Base-by-base conservation (phyloP, 1,140 invertebrate species). In the Cydia strobilella region DNA sequence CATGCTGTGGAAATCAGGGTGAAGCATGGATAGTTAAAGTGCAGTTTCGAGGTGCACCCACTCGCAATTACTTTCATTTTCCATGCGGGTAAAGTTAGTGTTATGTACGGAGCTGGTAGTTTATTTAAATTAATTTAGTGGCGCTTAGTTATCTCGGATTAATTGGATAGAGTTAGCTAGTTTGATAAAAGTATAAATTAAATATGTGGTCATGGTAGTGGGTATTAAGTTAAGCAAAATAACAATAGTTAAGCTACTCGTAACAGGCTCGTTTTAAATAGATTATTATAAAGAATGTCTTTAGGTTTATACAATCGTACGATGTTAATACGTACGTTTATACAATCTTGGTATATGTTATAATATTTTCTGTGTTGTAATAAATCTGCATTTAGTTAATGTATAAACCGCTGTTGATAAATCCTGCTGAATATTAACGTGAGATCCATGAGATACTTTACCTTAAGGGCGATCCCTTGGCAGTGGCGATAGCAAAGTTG, bases 401-500 rank as follows among this genome's bases (percentile, higher is more conserved):
- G 13, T 13, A 13, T 45, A 12, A 39, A 6, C 10, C 12, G 13
- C 12, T 45, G 12, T 45, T 13, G 42, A 45, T 45, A 13, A 15
- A 13, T 45, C 13, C 7, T 12, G 18, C 6, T 23, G 3, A 20
- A 31, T 6, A 31, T 31, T 9, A 12, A 23, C 45, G 3, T 48
- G 15, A 59, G 9, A 18, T 23, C 7, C 6, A 48, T 48, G 9
- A 59, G 9, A 23, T 59, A 59, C 54, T 23, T 12, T 94, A 98
- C 98, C 96, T 98, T 31, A 99, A 93, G 10, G 97, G 96, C 2
- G 98, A 99, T 75, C 97, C 97, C 63, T 98, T 94, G 1, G 98
- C 96, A 25, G 98, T 99, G 1, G 97, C 98, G 54, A 99, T 96
- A 13, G 98, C 98, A 90, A 98, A 99, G 76, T 98, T 97, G 91